phyloP scores from a whole-genome alignment of 2,888 invertebrate genomes.

The Cheilosia soror region DNA sequence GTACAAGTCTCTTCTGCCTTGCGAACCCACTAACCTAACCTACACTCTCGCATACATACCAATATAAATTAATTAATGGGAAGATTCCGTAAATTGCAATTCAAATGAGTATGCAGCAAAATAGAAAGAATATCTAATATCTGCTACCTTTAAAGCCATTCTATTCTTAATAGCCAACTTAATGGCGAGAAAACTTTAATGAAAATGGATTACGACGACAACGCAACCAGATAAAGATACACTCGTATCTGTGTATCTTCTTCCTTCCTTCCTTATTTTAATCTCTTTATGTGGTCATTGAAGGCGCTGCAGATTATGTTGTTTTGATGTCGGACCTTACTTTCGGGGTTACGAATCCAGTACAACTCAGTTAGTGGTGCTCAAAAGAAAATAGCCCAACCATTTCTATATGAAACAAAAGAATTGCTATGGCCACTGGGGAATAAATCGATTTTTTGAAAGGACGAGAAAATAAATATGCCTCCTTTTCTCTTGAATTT shows the following conservation, averaged over 20 bases:
- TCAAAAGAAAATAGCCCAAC: slow-evolving; percentile 14
- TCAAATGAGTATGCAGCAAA: no score
- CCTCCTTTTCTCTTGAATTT: not conserved
- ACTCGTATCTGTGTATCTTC: not conserved
- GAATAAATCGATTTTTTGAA: slow-evolving; percentile 35
- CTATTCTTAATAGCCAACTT: no score
- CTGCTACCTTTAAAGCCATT: no score
- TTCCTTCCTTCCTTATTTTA: slow-evolving; percentile 44
- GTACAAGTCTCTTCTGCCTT: no score
- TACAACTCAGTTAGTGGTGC: slow-evolving; percentile 7
- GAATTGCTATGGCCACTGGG: not conserved
- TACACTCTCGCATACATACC: no score
- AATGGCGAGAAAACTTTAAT: slow-evolving; percentile 46
- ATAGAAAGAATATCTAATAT: no score
- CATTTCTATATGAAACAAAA: not conserved
- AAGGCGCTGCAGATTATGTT: slow-evolving; percentile 50
- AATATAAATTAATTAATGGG: no score
- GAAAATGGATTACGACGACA: slow-evolving; percentile 37
- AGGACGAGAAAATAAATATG: slow-evolving; percentile 17
- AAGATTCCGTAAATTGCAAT: no score
- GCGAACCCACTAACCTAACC: no score
- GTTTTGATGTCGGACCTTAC: slow-evolving; percentile 28
- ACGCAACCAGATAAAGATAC: not conserved
- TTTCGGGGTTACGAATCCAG: slow-evolving; percentile 19
- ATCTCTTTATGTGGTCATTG: slow-evolving; percentile 60